Evolutionary conservation across 2,888 invertebrate species (phyloP), one percentile per base, ranked within the genome.

Genomic region (Drosophila trichaetosa): DNA sequence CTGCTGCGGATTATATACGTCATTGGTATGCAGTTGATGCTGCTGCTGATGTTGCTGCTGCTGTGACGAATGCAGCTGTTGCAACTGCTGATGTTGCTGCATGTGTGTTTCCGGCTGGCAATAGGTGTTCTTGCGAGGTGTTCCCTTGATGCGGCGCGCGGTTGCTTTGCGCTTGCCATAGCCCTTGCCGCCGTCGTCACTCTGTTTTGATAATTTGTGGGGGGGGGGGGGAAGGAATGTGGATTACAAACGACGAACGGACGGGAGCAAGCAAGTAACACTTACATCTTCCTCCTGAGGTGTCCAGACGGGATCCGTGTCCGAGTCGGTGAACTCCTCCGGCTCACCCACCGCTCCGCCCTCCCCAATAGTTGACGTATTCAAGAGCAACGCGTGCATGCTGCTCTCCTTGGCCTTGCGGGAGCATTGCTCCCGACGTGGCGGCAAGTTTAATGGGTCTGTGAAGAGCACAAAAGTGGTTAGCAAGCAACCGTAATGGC

Each of bases 231-330:
- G 24, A 29, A 38, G 57, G 60, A 61, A 67, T 58, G 63, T 58
- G 60, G 48, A 48, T 80, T 73, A 78, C 68, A 66, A 64, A 42
- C 49, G 65, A 61, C 51, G 58, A 69, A 73, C 65, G 59, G 58
- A 67, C 58, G 31, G 34, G 38, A 36, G 38, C 53, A 53, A 58
- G 53, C 57, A 34, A 54, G 56, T 49, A 75, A 58, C 61, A 91
- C 90, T 91, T 92, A 93, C 93, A 88, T 93, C 92, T 82, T 94
- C 95, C 40, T 94, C 94, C 73, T 94, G 94, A 11, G 96, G 96
- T n/a, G 95, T 96, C 96, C 96, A 96, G n/a, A 95, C 96, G 11
- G 96, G 96, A 94, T 96, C 96, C 11, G 95, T 95, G 92, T 96
- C 96, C 1, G 96, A 96, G 91, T 95, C 95, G 42, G 93, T 94